Conservation (phyloP, 2,888 invertebrate genomes). For the Acheta domesticus region DNA sequence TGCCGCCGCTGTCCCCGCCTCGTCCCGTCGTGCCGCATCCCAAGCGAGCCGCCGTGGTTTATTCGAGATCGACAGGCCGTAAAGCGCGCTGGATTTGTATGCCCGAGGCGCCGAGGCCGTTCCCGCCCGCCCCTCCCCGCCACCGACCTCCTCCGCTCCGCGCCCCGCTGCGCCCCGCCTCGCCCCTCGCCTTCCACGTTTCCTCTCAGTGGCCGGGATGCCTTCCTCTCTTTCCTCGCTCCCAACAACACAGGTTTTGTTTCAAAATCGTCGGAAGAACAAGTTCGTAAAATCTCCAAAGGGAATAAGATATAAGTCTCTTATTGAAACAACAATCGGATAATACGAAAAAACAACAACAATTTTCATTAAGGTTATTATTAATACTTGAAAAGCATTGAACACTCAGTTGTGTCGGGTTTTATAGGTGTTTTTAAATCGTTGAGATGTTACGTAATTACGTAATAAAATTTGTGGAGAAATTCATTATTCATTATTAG, state of each 20-base stretch:
- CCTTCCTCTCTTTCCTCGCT: background rate
- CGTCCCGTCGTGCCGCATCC: too few species aligned
- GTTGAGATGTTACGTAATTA: too few species aligned
- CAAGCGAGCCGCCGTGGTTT: background rate
- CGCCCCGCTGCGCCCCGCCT: background rate
- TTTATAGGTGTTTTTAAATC: too few species aligned
- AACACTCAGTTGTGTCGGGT: too few species aligned
- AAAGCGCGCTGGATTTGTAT: conserved; percentile 6
- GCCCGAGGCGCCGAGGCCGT: background rate
- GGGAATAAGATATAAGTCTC: too few species aligned
- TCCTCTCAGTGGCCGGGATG: background rate
- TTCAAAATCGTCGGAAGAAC: background rate
- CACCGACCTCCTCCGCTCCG: background rate
- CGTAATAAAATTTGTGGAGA: too few species aligned
- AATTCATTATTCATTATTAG: too few species aligned
- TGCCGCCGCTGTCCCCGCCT: too few species aligned
- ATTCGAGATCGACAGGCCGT: conserved; percentile 9
- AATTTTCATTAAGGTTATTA: too few species aligned
- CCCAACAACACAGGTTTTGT: background rate
- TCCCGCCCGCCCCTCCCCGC: background rate
- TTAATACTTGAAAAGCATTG: too few species aligned
- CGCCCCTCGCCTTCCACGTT: background rate
- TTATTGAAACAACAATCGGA: too few species aligned
- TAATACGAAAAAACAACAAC: too few species aligned
- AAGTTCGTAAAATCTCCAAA: background rate